Base-by-base conservation (phyloP, 2,888 invertebrate genomes). In the Unio pictorum region DNA sequence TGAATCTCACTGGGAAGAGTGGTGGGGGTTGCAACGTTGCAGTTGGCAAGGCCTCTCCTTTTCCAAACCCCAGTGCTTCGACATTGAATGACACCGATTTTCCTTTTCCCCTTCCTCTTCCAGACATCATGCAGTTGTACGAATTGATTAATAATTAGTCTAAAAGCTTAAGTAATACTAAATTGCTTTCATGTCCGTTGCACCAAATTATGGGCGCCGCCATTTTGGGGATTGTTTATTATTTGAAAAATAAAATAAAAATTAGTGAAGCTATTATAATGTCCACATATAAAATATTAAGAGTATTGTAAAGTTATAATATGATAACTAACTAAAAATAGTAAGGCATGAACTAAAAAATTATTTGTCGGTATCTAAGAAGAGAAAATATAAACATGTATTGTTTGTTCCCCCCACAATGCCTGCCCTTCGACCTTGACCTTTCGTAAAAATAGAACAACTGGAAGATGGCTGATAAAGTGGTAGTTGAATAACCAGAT, bases 31-130 rank as follows among this genome's bases (percentile, higher is more conserved):
- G 87, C 34, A 84, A 77, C 56, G 74, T 82, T 8, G 88, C 80
- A 6, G 83, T 81, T 56, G 88, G 86, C 15, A 88, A 71, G 3
- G 85, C 80, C 66, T 89, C 89, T 45, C 87, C 86, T 72, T 85
- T 73, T 28, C 87, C 87, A 72, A 88, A 86, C 7, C 89, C 88
- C 26, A 89, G 78, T n/a, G 80, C 81, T 76, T 88, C 88, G 28
- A 87, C 81, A 72, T 85, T 85, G 71, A 89, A 88, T 5, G 88
- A 88, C 61, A 87, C 77, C n/a, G 83, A 84, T 64, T 84, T 77
- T 3, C 89, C 89, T 55, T 87, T 76, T 17, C 88, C 88, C 70
- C 89, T 74, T 18, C 89, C 89, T 67, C 89, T 74, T 1, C 89
- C 89, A 63, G 85, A 86, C 84, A 84, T 84, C 45, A 15, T 45